Evolutionary conservation across 2,113 vertebrate species (phyloP).

Genomic region (Lagopus leucura): DNA sequence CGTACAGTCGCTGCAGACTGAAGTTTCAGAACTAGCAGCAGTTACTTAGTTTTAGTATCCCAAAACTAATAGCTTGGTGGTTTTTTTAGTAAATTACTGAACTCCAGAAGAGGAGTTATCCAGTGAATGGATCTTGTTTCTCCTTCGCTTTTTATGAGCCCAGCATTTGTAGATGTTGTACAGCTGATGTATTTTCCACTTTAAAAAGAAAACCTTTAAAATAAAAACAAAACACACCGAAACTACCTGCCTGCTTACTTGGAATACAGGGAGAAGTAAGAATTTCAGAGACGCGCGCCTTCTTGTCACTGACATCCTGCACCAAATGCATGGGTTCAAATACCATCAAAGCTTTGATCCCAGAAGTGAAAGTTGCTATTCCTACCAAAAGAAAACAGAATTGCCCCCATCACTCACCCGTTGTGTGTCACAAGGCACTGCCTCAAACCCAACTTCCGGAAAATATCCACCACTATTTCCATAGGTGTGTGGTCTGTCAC

Average conservation of each 20-base stretch:
- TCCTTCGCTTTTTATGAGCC: neutral
- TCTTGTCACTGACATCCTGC: neutral
- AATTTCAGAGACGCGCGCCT: neutral
- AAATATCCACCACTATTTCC: conserved; percentile 99
- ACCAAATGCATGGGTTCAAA: neutral
- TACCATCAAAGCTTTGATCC: neutral
- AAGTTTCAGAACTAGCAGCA: neutral
- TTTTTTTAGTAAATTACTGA: neutral
- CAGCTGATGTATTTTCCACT: rapidly evolving
- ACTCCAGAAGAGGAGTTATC: neutral
- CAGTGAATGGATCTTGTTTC: neutral
- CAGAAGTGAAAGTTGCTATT: neutral
- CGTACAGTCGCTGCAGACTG: neutral
- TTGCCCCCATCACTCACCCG: conserved; percentile 83
- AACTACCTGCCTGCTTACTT: neutral
- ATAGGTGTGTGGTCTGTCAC: conserved; percentile 99
- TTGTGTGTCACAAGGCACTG: conserved; percentile 99
- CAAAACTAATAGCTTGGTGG: neutral
- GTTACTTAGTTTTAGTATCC: neutral
- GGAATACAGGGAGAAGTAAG: neutral
- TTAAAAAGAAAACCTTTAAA: neutral
- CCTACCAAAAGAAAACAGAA: neutral
- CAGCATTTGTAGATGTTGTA: neutral
- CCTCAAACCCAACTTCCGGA: conserved; percentile 96
- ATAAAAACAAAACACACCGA: neutral